phyloP scores from a whole-genome alignment of 2,113 vertebrate genomes.

The Heliornis fulica region DNA sequence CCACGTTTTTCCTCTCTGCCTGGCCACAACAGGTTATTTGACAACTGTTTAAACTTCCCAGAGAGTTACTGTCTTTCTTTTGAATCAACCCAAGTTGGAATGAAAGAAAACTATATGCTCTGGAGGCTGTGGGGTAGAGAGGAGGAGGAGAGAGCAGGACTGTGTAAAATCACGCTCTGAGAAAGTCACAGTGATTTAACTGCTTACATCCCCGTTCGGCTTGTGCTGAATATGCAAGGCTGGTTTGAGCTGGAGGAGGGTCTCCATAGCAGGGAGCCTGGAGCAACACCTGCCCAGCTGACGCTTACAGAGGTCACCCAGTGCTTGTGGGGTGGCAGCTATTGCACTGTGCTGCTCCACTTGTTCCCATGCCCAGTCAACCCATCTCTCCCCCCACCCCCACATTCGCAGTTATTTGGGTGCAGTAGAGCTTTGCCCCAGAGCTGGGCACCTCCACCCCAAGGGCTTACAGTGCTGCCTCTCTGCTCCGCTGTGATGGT shows the following conservation, averaged over 20 bases:
- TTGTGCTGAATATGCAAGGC: neutral
- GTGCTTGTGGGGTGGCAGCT: neutral
- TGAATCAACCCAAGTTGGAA: neutral
- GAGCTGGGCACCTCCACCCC: neutral
- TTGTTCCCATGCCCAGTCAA: fast-evolving
- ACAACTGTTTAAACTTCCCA: neutral
- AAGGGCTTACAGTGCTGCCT: neutral
- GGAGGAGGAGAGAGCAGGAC: neutral
- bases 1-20: neutral
- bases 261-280: neutral
- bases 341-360: fast-evolving
- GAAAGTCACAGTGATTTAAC: neutral
- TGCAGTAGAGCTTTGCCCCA: neutral
- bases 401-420: neutral
- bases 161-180: neutral
- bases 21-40: neutral
- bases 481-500: neutral
- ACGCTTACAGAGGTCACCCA: neutral
- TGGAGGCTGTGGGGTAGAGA: neutral
- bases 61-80: neutral
- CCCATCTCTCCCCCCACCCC: neutral
- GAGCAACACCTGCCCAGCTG: neutral
- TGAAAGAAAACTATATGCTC: neutral
- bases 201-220: neutral
- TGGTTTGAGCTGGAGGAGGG: neutral